Evolutionary conservation across 2,888 invertebrate genomes (phyloP).

Genomic region (Hydrotaea diabolus): DNA sequence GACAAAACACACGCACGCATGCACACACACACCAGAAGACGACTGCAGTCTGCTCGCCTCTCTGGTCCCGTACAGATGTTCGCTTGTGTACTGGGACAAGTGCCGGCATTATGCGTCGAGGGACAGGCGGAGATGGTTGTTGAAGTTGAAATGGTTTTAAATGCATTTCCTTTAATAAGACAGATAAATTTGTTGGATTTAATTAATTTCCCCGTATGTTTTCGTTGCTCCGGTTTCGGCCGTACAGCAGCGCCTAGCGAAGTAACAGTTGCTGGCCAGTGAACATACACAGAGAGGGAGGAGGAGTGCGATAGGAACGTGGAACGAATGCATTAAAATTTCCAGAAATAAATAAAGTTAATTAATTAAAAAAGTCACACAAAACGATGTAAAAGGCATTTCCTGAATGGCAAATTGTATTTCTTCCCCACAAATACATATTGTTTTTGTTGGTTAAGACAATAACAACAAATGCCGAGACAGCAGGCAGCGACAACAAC

Average conservation of each 20-base stretch:
- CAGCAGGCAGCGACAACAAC: too few species aligned
- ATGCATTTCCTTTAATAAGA: slow-evolving; percentile 55
- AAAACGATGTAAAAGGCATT: slow-evolving; percentile 40
- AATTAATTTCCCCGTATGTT: slow-evolving; percentile 59
- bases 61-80: neutral
- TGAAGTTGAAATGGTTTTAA: slow-evolving; percentile 32
- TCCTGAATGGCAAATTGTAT: slow-evolving; percentile 56
- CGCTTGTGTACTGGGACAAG: neutral
- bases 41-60: neutral
- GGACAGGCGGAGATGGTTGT: neutral
- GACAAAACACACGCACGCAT: neutral
- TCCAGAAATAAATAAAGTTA: slow-evolving; percentile 63
- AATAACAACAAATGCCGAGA: neutral
- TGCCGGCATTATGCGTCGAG: neutral
- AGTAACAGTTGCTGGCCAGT: slow-evolving; percentile 2
- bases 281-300: neutral
- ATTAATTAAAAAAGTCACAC: slow-evolving; percentile 65
- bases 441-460: neutral
- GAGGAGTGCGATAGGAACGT: neutral
- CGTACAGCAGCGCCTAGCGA: neutral
- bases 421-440: slow-evolving; percentile 20
- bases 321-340: slow-evolving; percentile 58
- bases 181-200: slow-evolving; percentile 57
- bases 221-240: slow-evolving; percentile 31
- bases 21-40: neutral